Evolutionary conservation across 2,888 invertebrate genomes (phyloP).

Genomic region (Diadromus collaris): DNA sequence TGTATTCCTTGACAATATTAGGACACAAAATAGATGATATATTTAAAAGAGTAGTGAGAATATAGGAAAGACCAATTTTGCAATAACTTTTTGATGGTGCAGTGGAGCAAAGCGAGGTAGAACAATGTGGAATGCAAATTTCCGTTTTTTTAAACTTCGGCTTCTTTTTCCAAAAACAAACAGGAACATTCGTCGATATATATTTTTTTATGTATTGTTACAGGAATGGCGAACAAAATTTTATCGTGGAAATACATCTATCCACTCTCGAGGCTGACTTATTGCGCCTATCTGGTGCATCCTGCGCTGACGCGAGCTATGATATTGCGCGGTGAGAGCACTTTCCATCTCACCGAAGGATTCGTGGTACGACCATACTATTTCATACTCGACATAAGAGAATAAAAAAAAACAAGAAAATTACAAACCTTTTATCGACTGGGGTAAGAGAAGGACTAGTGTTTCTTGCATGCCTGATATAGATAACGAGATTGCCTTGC

Average conservation of each 20-base stretch:
- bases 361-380: conserved; percentile 80
- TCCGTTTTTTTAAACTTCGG: not conserved
- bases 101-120: no score
- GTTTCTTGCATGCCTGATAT: not conserved
- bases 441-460: not conserved
- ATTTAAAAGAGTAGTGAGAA: no score
- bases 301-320: conserved; percentile 80
- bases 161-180: not conserved
- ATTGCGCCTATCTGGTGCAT: conserved; percentile 82
- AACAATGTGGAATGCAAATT: not conserved
- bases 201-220: conserved; percentile 42
- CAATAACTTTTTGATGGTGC: no score
- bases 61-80: no score
- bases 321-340: conserved; percentile 80
- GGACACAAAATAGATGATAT: no score
- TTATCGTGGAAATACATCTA: conserved; percentile 80
- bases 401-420: not conserved
- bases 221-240: conserved; percentile 80
- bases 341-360: conserved; percentile 80
- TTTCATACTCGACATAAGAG: not conserved
- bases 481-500: not conserved
- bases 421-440: conserved; percentile 1
- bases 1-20: no score
- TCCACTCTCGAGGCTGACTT: conserved; percentile 82
- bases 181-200: not conserved